Base-by-base conservation (phyloP, 1,140 invertebrate species). In the Anastrepha ludens region DNA sequence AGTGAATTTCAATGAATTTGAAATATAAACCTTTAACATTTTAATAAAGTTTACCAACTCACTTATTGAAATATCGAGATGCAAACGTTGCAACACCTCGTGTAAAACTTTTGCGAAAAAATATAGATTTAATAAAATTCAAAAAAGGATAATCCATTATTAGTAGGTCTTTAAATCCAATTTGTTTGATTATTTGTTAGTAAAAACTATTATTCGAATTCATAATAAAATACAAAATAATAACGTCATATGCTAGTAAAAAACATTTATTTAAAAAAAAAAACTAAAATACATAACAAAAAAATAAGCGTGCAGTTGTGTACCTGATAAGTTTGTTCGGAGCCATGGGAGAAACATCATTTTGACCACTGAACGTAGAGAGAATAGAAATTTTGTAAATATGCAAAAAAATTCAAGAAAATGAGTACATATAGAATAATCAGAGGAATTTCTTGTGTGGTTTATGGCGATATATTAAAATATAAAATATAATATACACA, bases 301-400 rank as follows among this genome's bases (percentile, higher is more conserved):
- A 90, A 88, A 89, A 89, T 92, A 90, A 90, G 90, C 90, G 91
- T 92, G 91, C 91, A 78, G 44, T 65, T 89, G 62, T 93, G 89
- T 93, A 93, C 92, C 92, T 93, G 91, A 93, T 93, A 89, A 93
- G 90, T 90, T 92, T 93, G 91, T 93, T 93, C 90, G 92, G 90
- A 92, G 91, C 92, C 92, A 93, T 90, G 87, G 91, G 89, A 89
- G 90, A 90, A 86, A 89, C 90, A 90, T 93, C 92, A 92, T 88
- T 93, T 88, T 90, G 90, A 93, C 90, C 90, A 90, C 91, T 92
- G 88, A 86, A 47, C 47, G 70, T 55, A 86, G 62, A 88, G 86
- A 39, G 67, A 85, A 86, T 29, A 88, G 59, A 87, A 87, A 87
- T 64, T 86, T 88, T 88, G 86, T 78, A 89, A 88, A 87, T 64